Evolutionary conservation across 2,113 vertebrate species (phyloP).

Genomic region (Sterna hirundo): DNA sequence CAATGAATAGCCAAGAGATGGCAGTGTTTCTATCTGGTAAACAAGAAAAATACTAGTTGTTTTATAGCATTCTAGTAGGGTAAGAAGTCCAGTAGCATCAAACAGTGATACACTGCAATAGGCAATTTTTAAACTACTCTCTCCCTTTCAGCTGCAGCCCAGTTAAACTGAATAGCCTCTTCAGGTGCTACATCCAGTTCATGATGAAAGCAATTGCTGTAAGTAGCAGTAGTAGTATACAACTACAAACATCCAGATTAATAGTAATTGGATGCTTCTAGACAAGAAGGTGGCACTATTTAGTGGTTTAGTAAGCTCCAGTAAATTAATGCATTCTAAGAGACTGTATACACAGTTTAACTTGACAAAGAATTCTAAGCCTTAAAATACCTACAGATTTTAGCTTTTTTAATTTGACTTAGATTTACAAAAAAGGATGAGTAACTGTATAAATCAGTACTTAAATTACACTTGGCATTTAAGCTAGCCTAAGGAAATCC

Average conservation of each 20-base stretch:
- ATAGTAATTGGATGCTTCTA: neutral
- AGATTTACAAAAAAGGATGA: neutral
- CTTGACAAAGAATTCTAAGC: neutral
- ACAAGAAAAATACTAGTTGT: neutral
- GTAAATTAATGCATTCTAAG: neutral
- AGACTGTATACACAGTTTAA: neutral
- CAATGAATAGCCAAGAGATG: constrained; percentile 16
- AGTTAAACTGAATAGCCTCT: neutral
- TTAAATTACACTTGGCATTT: constrained; percentile 45
- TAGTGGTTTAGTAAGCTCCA: neutral
- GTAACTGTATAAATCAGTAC: neutral
- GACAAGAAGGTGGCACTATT: neutral
- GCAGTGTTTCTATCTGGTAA: constrained; percentile 20
- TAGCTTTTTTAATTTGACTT: neutral
- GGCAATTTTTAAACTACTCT: neutral
- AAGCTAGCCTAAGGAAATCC: constrained; percentile 60
- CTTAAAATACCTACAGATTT: neutral
- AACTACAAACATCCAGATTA: neutral
- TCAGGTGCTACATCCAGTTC: neutral
- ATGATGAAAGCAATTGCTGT: neutral
- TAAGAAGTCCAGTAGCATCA: neutral
- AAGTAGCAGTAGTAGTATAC: neutral
- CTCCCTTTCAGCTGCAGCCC: neutral
- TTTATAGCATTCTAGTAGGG: neutral
- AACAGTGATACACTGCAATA: neutral